phyloP scores from a whole-genome alignment of 2,797 vertebrate species.

The Pipistrellus pipistrellus region DNA sequence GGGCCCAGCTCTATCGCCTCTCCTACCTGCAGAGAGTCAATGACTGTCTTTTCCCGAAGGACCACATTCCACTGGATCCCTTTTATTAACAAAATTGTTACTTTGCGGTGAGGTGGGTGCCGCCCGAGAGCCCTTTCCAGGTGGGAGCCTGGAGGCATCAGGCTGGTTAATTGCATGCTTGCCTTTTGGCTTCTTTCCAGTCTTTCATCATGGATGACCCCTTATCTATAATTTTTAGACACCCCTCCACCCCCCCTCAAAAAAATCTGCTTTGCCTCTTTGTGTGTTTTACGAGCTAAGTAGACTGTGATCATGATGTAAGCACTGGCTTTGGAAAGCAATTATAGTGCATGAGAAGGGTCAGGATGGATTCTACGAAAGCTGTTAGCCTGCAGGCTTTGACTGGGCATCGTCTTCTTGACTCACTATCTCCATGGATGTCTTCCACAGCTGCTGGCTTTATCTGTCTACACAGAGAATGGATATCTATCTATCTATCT shows the following conservation, averaged over 20 bases:
- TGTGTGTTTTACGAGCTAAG: constrained; percentile 50
- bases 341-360: neutral
- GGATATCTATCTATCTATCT: no score
- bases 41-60: constrained; percentile 65
- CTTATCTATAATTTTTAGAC: constrained; percentile 73
- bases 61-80: constrained; percentile 77
- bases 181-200: constrained; percentile 60
- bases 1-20: neutral
- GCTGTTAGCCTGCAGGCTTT: neutral
- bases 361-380: neutral
- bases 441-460: neutral
- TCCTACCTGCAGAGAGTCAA: neutral
- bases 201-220: constrained; percentile 75
- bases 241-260: no score
- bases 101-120: constrained; percentile 40
- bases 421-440: neutral
- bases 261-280: neutral
- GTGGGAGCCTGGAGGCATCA: neutral
- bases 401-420: neutral
- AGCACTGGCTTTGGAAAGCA: constrained; percentile 18
- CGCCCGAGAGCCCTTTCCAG: constrained; percentile 49
- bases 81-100: constrained; percentile 80
- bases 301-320: constrained; percentile 1
- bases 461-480: neutral
- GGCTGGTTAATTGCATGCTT: constrained; percentile 70